Evolutionary conservation across 1,140 invertebrate genomes (phyloP).

Genomic region (Aphelenchoides avenae): DNA sequence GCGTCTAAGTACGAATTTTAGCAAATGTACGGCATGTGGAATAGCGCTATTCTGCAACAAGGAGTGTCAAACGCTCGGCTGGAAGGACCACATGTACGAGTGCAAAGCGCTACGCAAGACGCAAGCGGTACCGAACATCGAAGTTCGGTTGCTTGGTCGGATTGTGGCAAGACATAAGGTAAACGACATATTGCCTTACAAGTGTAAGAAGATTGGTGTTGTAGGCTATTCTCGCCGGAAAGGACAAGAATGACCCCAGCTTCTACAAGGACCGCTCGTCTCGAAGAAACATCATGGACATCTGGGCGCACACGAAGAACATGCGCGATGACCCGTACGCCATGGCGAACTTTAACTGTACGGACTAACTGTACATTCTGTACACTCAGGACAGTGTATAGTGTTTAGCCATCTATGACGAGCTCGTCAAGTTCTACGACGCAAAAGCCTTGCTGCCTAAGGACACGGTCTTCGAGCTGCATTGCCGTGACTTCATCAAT

Average conservation of each 20-base stretch:
- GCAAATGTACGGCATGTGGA: slow-evolving; percentile 32
- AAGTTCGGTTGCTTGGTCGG: slow-evolving; percentile 52
- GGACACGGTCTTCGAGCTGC: slow-evolving; percentile 52
- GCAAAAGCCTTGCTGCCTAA: slow-evolving; percentile 39
- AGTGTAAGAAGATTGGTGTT: slow-evolving; percentile 5
- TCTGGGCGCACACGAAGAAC: slow-evolving; percentile 54
- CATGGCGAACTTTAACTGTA: slow-evolving; percentile 51
- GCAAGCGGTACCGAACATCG: slow-evolving; percentile 37
- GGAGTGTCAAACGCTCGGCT: slow-evolving; percentile 37
- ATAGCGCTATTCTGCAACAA: slow-evolving; percentile 40
- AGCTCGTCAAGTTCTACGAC: slow-evolving; percentile 48
- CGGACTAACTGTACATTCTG: background rate
- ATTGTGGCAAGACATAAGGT: slow-evolving; percentile 52
- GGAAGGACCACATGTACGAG: slow-evolving; percentile 47
- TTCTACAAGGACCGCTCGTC: slow-evolving; percentile 52
- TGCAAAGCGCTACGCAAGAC: slow-evolving; percentile 31
- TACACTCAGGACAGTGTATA: background rate
- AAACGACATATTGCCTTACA: background rate
- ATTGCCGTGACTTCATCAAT: slow-evolving; percentile 59
- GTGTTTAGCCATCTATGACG: slow-evolving; percentile 49
- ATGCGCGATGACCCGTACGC: slow-evolving; percentile 51
- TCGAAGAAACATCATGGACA: slow-evolving; percentile 52
- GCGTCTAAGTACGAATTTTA: slow-evolving; percentile 14
- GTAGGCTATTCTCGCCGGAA: slow-evolving; percentile 45
- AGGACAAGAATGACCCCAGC: slow-evolving; percentile 45